Conservation (phyloP, 1,140 invertebrate genomes). For the Chionoecetes opilio region DNA sequence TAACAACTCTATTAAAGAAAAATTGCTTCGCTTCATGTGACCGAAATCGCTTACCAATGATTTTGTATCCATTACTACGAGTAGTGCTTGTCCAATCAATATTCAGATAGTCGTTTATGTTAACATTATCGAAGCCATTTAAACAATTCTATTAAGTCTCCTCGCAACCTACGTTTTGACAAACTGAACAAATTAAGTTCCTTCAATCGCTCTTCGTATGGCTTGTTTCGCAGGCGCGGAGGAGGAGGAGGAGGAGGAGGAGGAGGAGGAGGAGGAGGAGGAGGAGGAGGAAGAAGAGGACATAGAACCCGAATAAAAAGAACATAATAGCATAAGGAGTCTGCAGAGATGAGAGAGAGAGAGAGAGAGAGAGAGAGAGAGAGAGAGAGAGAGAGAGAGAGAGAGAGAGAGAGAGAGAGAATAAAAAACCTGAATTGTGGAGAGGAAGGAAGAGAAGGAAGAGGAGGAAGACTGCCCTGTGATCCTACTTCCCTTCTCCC, state of each 20-base stretch:
- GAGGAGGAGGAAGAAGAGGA: background rate
- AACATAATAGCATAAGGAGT: background rate
- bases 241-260: background rate
- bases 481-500: conserved; percentile 6
- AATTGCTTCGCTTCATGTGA: no score
- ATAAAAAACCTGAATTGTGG: background rate
- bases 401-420: background rate
- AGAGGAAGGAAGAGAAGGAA: conserved; percentile 28
- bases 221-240: no score
- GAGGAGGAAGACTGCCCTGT: conserved; percentile 15
- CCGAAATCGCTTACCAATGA: no score
- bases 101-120: no score
- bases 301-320: background rate
- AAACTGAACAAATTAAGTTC: no score
- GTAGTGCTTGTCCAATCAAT: no score
- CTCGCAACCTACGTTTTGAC: no score
- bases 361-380: conserved; percentile 27
- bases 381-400: conserved; percentile 15
- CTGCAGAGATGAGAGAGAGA: background rate
- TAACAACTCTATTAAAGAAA: no score
- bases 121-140: no score
- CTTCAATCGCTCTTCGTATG: no score
- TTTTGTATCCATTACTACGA: no score
- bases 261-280: background rate
- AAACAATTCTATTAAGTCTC: no score